Percentiles rank a stretch among this genome's conserved stretches.
These are phyloP conservation scores for Limnephilus auricula DNA, from an alignment of 2,888 invertebrate genomes.

Conservation along the genomic window DNA sequence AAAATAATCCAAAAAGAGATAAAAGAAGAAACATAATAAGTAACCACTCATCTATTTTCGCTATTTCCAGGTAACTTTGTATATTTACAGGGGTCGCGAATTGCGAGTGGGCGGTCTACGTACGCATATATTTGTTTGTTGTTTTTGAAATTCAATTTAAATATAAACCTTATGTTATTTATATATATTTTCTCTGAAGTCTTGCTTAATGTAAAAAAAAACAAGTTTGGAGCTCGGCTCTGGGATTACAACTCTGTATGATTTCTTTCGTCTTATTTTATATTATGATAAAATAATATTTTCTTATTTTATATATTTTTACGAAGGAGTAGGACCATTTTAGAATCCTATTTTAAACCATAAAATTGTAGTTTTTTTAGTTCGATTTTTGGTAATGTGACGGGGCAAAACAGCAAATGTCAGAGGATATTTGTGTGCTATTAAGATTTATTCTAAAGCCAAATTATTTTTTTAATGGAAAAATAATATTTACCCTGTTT, in stretches of 20 bases:
- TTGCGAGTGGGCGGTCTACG: background rate
- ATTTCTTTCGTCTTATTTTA: background rate
- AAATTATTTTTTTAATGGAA: too few relatives aligned
- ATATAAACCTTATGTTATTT: background rate
- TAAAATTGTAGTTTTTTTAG: too few relatives aligned
- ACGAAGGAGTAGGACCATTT: background rate
- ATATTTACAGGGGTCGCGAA: background rate
- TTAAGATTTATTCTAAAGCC: background rate
- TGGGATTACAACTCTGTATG: background rate
- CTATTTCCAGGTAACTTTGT: background rate
- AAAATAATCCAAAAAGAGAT: too few relatives aligned
- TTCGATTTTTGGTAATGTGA: too few relatives aligned
- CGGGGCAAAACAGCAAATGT: too few relatives aligned
- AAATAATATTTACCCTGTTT: too few relatives aligned
- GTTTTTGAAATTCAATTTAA: background rate
- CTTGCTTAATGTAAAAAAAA: background rate
- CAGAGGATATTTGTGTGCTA: background rate
- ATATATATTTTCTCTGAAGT: background rate
- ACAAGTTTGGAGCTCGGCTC: background rate
- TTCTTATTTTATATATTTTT: background rate
- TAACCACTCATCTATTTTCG: too few relatives aligned
- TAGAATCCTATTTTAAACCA: background rate
- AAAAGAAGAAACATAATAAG: background rate
- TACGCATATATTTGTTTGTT: background rate
- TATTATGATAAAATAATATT: background rate